phyloP scores from a whole-genome alignment of 1,140 invertebrate genomes.

The Pogonus chalceus region DNA sequence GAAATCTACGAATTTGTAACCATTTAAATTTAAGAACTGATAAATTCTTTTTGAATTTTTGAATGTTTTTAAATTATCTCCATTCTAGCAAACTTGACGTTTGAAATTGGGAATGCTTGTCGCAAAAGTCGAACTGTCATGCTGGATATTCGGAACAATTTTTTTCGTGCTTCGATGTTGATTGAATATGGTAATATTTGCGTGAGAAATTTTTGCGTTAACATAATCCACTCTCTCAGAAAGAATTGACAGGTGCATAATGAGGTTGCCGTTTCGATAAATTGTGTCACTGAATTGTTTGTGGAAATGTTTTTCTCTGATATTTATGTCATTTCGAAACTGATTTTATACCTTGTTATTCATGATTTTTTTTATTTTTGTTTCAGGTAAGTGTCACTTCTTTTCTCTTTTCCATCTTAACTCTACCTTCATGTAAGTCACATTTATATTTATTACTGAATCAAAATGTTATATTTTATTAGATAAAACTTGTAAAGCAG shows the following conservation, averaged over 20 bases:
- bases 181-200: constrained; percentile 7
- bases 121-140: neutral
- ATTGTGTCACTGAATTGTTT: constrained; percentile 1
- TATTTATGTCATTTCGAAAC: neutral
- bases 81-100: neutral
- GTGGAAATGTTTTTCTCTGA: neutral
- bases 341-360: no score
- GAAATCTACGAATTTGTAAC: neutral
- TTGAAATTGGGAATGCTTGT: neutral
- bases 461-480: no score
- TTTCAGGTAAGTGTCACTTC: neutral
- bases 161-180: neutral
- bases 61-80: constrained; percentile 1
- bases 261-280: neutral
- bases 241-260: constrained; percentile 3
- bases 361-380: neutral
- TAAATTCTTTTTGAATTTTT: neutral
- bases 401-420: no score
- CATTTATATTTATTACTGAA: no score
- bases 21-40: neutral
- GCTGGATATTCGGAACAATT: constrained; percentile 3
- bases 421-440: no score
- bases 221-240: neutral
- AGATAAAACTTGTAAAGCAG: no score
- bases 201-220: neutral